Percentiles rank a stretch among this genome's conserved stretches.
Evolutionary conservation across 2,888 invertebrate species (phyloP).

Genomic region (Ectemnius cavifrons): DNA sequence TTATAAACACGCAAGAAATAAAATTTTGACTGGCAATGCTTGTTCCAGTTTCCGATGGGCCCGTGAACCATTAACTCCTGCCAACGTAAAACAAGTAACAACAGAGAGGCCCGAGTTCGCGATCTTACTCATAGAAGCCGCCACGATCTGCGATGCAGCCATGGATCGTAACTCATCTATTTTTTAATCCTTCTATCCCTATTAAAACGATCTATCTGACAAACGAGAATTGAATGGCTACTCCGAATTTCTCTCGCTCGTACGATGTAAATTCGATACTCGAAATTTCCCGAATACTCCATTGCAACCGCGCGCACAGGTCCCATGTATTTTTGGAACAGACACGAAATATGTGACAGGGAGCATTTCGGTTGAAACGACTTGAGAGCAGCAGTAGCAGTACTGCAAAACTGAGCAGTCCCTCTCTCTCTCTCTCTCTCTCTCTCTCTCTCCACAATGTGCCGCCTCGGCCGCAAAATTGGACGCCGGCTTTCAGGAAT

Average conservation of each 20-base stretch:
- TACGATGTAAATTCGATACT: background rate
- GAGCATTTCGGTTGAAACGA: background rate
- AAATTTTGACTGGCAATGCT: background rate
- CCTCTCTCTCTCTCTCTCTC: background rate
- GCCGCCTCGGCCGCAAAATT: background rate
- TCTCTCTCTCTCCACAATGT: background rate
- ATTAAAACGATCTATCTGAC: background rate
- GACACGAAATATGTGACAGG: background rate
- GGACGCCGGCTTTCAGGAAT: background rate
- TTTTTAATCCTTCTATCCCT: conserved; percentile 20
- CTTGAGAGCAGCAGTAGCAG: background rate
- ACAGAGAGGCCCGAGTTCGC: conserved; percentile 21
- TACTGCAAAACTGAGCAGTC: background rate
- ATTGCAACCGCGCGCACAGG: background rate
- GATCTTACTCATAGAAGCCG: conserved; percentile 50
- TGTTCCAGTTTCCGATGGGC: background rate
- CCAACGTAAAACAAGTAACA: conserved; percentile 26
- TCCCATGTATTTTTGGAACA: conserved; percentile 4
- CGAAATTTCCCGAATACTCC: background rate
- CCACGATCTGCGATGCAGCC: conserved; percentile 34
- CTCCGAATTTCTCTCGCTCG: too few relatives aligned
- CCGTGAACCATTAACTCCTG: conserved; percentile 17
- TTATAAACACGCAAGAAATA: too few relatives aligned
- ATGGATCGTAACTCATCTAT: conserved; percentile 11
- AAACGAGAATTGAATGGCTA: too few relatives aligned